Evolutionary conservation across 2,888 invertebrate species (phyloP), one percentile per base, ranked within the genome.

Genomic region (Volucella bombylans): DNA sequence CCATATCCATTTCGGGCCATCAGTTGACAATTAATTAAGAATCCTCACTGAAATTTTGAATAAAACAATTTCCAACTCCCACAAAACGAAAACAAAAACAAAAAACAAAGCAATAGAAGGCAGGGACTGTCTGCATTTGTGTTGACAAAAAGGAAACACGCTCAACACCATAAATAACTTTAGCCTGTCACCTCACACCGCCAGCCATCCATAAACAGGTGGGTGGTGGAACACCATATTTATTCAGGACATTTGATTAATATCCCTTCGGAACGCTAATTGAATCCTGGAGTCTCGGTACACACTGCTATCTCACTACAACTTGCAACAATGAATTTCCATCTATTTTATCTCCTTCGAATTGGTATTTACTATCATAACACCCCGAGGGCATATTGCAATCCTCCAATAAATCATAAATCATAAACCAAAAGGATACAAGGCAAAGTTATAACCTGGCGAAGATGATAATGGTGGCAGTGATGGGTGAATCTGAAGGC

Each of bases 291-390:
- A 45, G 14, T 50, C 14, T 38, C 14, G 31, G 55, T 23, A 41
- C 47, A 49, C 73, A 57, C 65, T 39, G 62, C 73, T 39, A 8
- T 12, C 38, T 31, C 31, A 31, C 31, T 6, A 31, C 31, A 31
- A 31, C 31, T 31, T 31, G 31, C 31, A 31, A 47, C 18, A 47
- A 47, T 23, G 49, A 59, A 2, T 57, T 65, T 65, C 18, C 18
- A 10, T 8, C 18, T 38, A 10, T 8, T 38, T 69, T 64, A 69
- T 82, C 55, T 68, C 57, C 6, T 64, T 18, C 59, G 64, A 38
- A 43, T 59, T 41, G 64, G 61, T 71, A 61, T 74, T 79, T 74
- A 62, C 76, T 61, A 49, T 64, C 65, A 64, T 47, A 74, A 74
- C 69, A 59, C 74, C 74, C 59, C 65, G 47, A 71, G 54, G 79